Percentiles rank a stretch among this genome's conserved stretches.
Conservation (phyloP, 2,888 invertebrate species). For the Pyrrhopygopsis socrates region DNA sequence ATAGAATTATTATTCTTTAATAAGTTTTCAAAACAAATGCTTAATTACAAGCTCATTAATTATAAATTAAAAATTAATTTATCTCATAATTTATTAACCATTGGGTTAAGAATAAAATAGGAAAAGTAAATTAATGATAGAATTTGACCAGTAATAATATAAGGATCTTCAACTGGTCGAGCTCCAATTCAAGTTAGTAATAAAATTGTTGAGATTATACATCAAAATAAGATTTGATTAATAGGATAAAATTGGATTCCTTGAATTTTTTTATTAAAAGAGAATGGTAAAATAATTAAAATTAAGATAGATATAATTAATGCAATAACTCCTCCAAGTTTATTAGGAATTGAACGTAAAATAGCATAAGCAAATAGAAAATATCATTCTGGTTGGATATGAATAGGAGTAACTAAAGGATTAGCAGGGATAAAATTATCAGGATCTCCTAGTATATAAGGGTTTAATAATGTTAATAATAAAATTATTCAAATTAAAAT, state of each 20-base stretch:
- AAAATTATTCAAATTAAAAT: slow-evolving; percentile 95
- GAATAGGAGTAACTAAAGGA: slow-evolving; percentile 96
- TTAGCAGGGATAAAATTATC: slow-evolving; percentile 98
- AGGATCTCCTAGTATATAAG: slow-evolving; percentile 96
- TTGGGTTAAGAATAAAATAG: too few relatives aligned
- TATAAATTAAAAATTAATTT: slow-evolving; percentile 92
- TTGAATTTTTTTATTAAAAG: slow-evolving; percentile 94
- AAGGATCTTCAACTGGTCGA: slow-evolving; percentile 96
- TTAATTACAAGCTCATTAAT: slow-evolving; percentile 96
- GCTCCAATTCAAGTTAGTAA: slow-evolving; percentile 97
- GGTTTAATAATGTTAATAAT: slow-evolving; percentile 94
- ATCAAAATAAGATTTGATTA: slow-evolving; percentile 96
- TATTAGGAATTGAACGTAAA: slow-evolving; percentile 98
- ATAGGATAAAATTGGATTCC: slow-evolving; percentile 96
- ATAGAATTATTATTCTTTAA: slow-evolving; percentile 95
- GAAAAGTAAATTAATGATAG: too few relatives aligned
- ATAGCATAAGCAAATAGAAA: slow-evolving; percentile 98
- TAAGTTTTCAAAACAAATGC: slow-evolving; percentile 97
- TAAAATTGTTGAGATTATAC: slow-evolving; percentile 94
- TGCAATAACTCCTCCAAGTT: slow-evolving; percentile 97
- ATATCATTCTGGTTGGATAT: slow-evolving; percentile 98
- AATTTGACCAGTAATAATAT: too few relatives aligned
- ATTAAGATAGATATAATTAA: slow-evolving; percentile 96
- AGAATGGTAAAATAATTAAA: slow-evolving; percentile 96
- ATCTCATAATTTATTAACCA: slow-evolving; percentile 96